Base-by-base conservation (phyloP, 2,888 invertebrate species). In the Priocnemis perturbator region DNA sequence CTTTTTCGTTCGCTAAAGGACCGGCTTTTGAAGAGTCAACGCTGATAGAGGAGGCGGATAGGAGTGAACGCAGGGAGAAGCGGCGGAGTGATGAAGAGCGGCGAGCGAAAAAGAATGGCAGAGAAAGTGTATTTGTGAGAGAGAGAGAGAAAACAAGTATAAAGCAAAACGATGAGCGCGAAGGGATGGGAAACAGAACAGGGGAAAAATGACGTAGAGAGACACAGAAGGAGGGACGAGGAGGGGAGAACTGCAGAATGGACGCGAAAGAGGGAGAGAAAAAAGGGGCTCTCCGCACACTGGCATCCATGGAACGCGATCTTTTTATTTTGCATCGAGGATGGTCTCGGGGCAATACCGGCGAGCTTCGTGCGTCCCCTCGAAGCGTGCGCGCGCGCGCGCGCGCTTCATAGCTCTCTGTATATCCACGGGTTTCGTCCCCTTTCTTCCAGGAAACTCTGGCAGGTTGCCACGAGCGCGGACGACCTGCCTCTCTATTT, bases 391-490 rank as follows among this genome's bases (percentile, higher is more conserved):
- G 50, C 55, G 55, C 26, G 1, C 17, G 50, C 9, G 19, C 3
- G 50, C 55, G 55, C 26, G 20, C 26, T 11, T 23, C 21, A 19
- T 55, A 17, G 26, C 21, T 55, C 55, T n/a, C 55, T 59, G 11
- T 21, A 30, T 15, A 30, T 57, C 26, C 30, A 57, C 23, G 19
- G 37, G 26, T 37, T 19, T 21, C 19, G 59, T 57, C 44, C 37
- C 44, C 15, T 19, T 57, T 30, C 30, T 57, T 57, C 55, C 26
- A 23, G 19, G 50, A 50, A 26, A 58, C 62, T 48, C 77, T 79
- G 79, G 79, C 79, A 77, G 57, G n/a, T 56, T 76, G 79, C 79
- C 79, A 79, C 70, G 55, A 50, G 64, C 58, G 66, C 70, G 64
- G 71, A 76, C 71, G 65, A 68, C 64, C 56, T 64, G 71, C 69